Evolutionary conservation across 2,888 invertebrate species (phyloP), one percentile per base, ranked within the genome.

Genomic region (Callimorpha dominula): DNA sequence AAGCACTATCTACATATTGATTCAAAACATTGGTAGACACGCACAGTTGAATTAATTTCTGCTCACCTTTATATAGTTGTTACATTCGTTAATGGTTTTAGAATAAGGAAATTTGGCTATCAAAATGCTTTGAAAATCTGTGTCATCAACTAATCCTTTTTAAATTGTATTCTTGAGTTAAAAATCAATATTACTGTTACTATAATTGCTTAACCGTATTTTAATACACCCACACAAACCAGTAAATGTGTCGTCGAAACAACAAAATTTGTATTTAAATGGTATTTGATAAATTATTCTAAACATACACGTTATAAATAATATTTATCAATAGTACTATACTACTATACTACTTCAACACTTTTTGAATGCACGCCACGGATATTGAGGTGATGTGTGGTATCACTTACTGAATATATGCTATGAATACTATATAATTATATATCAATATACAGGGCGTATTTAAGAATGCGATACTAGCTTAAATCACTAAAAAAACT

Each of bases 1-100:
- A 71, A 65, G 76, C 78, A 78, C 81, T 81, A 80, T 80, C 80
- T 81, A 82, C 78, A 78, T 80, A 74, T 81, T 75, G 82, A 82
- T 83, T 83, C 84, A 80, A 76, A 82, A 82, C 80, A 83, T 68
- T 20, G 43, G 78, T 77, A 71, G 65, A 71, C 71, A 83, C 71
- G 75, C 72, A 81, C 65, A 46, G 66, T 67, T 75, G 76, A 72
- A 81, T 81, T 75, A 65, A 77, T 79, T 76, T 70, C 72, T 79
- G 70, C 76, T 68, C 74, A 72, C 68, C 64, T 64, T 57, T 17
- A 71, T 60, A 54, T 64, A 54, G 42, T 17, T 54, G 64, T 75
- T 49, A 60, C 49, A 72, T 52, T 73, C 7, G 57, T n/a, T n/a
- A 71, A 73, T 75, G 62, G n/a, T 49, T 70, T 67, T 75, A 52